Evolutionary conservation across 2,113 vertebrate species (phyloP).

Genomic region (Physeter macrocephalus): DNA sequence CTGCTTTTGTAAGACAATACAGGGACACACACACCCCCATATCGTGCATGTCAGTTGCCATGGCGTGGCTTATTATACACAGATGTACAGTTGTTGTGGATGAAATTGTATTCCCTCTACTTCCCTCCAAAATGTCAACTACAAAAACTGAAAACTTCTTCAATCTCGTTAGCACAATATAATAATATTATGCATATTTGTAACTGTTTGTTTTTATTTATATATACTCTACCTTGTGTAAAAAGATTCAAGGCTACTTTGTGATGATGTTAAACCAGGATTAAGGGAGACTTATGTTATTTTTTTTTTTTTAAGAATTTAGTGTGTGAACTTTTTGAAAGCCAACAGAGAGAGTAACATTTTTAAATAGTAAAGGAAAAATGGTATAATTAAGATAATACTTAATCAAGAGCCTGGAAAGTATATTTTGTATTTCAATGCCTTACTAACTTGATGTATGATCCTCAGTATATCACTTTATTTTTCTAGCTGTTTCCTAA

Average conservation of each 20-base stretch:
- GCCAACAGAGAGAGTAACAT: background rate
- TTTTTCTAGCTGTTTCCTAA: background rate
- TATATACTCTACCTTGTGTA: background rate
- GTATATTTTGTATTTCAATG: background rate
- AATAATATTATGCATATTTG: background rate
- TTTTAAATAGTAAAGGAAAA: background rate
- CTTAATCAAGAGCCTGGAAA: background rate
- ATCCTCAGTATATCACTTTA: background rate
- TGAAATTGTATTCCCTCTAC: background rate
- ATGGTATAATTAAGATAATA: background rate
- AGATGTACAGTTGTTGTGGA: background rate
- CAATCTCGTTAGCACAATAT: background rate
- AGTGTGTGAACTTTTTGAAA: background rate
- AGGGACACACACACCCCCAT: background rate
- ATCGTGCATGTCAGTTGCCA: background rate
- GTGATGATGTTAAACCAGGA: background rate
- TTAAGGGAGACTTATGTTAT: background rate
- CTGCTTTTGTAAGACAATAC: background rate
- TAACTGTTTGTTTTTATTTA: constrained; percentile 13
- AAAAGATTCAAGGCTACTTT: background rate
- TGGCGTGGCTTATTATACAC: background rate
- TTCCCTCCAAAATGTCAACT: background rate
- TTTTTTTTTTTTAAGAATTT: background rate
- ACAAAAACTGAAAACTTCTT: background rate
- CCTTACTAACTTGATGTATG: background rate